Conservation (phyloP, 92 coral and sea anemone species). For the Palythoa heliodiscus region DNA sequence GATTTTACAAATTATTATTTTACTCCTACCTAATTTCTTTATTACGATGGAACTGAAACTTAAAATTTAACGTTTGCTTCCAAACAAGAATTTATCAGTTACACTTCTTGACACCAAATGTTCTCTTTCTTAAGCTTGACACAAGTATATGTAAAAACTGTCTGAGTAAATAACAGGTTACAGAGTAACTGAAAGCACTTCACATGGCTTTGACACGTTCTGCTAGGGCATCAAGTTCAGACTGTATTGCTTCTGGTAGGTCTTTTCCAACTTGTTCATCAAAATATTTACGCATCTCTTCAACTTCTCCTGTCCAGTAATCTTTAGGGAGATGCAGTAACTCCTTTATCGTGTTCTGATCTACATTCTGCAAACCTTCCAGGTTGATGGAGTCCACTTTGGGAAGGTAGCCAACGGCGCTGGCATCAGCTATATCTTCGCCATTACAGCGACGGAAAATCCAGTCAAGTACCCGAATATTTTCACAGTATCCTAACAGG, state of each 20-base stretch:
- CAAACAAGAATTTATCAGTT: neutral
- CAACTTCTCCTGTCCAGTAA: slow-evolving; percentile 75
- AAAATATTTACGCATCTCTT: slow-evolving; percentile 69
- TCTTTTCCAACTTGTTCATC: slow-evolving; percentile 86
- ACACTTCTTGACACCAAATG: neutral
- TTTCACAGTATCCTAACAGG: slow-evolving; percentile 89
- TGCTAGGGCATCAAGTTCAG: slow-evolving; percentile 75
- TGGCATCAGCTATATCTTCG: slow-evolving; percentile 76
- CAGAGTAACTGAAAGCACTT: neutral
- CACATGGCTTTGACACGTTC: slow-evolving; percentile 73
- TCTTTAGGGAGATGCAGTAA: slow-evolving; percentile 83
- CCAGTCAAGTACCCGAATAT: slow-evolving; percentile 96
- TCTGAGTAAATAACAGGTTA: neutral
- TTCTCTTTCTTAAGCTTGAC: neutral
- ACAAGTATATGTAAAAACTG: neutral
- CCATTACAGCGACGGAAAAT: slow-evolving; percentile 77
- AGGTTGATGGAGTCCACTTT: slow-evolving; percentile 76
- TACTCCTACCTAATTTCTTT: neutral
- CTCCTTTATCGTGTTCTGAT: slow-evolving; percentile 61
- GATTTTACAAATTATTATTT: neutral
- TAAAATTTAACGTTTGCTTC: neutral
- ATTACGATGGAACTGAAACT: neutral
- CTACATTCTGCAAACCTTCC: slow-evolving; percentile 65
- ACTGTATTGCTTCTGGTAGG: slow-evolving; percentile 64
- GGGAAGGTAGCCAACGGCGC: slow-evolving; percentile 85